Conservation (phyloP, 2,113 vertebrate species). For the Cnemophilus loriae region DNA sequence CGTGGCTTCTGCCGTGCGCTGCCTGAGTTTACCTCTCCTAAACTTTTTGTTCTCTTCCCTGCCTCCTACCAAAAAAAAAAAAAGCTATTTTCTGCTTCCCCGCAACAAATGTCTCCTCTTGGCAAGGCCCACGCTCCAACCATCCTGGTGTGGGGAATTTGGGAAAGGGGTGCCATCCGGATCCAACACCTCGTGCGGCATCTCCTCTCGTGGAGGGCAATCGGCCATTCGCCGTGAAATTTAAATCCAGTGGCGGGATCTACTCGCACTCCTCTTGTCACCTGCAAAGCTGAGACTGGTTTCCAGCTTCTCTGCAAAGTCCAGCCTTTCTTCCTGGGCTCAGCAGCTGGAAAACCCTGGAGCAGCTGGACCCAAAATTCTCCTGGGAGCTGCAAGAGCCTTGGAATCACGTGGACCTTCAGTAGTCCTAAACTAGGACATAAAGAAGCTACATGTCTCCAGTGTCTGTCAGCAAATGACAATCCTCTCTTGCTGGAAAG, state of each 20-base stretch:
- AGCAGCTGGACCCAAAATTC: neutral
- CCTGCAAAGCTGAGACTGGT: neutral
- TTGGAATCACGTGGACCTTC: neutral
- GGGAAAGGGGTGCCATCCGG: neutral
- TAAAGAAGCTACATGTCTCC: neutral
- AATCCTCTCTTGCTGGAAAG: neutral
- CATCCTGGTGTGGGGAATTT: neutral
- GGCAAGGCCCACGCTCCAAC: neutral
- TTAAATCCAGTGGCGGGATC: neutral
- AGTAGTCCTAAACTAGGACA: neutral
- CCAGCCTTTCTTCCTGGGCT: neutral
- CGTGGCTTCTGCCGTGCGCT: neutral
- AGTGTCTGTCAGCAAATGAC: neutral
- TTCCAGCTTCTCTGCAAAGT: neutral
- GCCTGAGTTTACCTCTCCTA: conserved; percentile 17
- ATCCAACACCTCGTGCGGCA: neutral
- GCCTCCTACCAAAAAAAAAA: neutral
- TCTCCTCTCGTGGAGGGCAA: accelerated
- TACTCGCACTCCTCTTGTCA: accelerated
- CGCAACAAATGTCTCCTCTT: neutral
- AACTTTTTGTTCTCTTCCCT: conserved; percentile 32
- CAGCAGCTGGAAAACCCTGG: neutral
- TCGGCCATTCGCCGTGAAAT: accelerated
- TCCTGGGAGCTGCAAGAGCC: neutral
- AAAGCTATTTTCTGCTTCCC: neutral